Evolutionary conservation across 1,140 invertebrate species (phyloP), one percentile per base, ranked within the genome.

Genomic region (Pogonomyrmex barbatus): DNA sequence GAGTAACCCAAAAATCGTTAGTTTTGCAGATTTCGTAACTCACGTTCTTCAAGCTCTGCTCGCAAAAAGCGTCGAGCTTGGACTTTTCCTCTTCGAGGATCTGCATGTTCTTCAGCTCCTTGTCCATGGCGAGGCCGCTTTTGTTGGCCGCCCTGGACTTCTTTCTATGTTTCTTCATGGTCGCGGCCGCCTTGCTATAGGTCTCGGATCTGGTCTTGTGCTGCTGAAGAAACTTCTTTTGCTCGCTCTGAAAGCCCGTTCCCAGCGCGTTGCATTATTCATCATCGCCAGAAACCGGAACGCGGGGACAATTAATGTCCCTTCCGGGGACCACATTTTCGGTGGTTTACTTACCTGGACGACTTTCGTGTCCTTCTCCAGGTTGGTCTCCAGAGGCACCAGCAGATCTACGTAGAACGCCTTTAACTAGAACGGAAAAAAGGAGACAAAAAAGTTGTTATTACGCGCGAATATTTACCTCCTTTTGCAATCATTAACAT

Each of bases 351-450:
- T 95, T 95, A 98, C 97, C 96, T 98, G 98, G 77, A 99, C 97
- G 87, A 98, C 98, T 96, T 98, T 98, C 42, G 97, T 98, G 94
- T 99, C 98, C 94, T 98, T 98, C 94, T 98, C 98, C 91, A 98
- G 95, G 95, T 98, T 98, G 67, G 98, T 98, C 96, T 99, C 98
- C 93, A 99, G 95, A 86, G 98, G 98, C 70, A 98, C 97, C 83
- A 99, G 95, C 83, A 99, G 96, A 96, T 99, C 98, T 39, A 99
- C 98, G 95, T 99, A 99, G 94, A 99, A 98, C 17, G 98, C 98
- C 96, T 98, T 98, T 79, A 99, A 94, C 98, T 99, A 96, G 82
- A 93, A 93, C 89, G 88, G 70, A 84, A 87, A 77, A 84, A 77
- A 84, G 65, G 2, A 12, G 14, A 56, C 6, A 47, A 8, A 2